Evolutionary conservation across 2,113 vertebrate genomes (phyloP).

Genomic region (Trematomus loennbergii): DNA sequence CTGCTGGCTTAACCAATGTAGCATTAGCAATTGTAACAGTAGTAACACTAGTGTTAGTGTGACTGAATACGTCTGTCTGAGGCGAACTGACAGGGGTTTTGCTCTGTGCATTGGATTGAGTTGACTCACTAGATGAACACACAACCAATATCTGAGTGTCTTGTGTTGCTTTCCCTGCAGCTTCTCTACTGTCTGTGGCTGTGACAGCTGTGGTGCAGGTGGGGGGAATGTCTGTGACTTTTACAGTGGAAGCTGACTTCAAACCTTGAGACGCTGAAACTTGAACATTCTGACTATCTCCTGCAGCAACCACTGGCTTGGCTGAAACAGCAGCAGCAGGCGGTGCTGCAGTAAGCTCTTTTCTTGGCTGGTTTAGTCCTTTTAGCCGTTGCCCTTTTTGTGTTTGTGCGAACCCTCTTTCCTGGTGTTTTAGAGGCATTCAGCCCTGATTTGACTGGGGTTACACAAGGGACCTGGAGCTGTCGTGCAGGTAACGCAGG

Average conservation of each 20-base stretch:
- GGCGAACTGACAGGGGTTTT: constrained; percentile 40
- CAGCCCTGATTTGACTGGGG: constrained; percentile 52
- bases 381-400: constrained; percentile 86
- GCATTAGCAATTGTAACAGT: constrained; percentile 35
- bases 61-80: constrained; percentile 45
- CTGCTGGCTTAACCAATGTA: constrained; percentile 33
- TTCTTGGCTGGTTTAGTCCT: constrained; percentile 85
- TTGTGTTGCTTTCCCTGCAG: constrained; percentile 30
- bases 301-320: constrained; percentile 65
- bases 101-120: constrained; percentile 19
- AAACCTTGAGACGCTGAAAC: constrained; percentile 40
- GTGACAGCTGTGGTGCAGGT: constrained; percentile 35
- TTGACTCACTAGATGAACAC: constrained; percentile 46
- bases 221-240: constrained; percentile 29
- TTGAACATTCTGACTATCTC: constrained; percentile 51
- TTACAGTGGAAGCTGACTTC: constrained; percentile 32
- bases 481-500: constrained; percentile 60
- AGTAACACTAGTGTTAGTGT: constrained; percentile 11
- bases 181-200: constrained; percentile 10
- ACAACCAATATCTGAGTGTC: constrained; percentile 37
- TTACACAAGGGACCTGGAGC: constrained; percentile 56
- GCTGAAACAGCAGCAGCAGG: constrained; percentile 60
- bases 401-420: constrained; percentile 77
- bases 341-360: constrained; percentile 65
- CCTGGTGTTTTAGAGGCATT: constrained; percentile 63